phyloP scores from a whole-genome alignment of 2,888 invertebrate species.

The Idaea aversata region DNA sequence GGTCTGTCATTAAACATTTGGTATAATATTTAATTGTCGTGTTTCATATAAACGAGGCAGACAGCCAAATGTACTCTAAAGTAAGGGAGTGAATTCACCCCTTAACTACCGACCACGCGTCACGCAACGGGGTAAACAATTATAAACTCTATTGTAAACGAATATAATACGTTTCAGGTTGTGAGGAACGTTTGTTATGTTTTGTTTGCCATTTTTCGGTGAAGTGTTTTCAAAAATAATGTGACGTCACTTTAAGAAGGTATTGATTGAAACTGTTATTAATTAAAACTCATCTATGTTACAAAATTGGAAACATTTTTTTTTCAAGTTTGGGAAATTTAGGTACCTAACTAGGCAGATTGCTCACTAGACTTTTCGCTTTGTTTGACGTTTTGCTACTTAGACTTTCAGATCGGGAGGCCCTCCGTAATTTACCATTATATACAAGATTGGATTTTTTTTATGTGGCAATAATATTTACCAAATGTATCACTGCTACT shows the following conservation, averaged over 20 bases:
- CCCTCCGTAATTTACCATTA: too few relatives aligned
- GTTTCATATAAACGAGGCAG: not conserved
- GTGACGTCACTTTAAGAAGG: not conserved
- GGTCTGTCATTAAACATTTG: not conserved
- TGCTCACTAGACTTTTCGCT: too few relatives aligned
- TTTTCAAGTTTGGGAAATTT: too few relatives aligned
- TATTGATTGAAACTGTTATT: not conserved
- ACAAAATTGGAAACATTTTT: too few relatives aligned
- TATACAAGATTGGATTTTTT: too few relatives aligned
- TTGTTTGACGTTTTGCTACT: too few relatives aligned
- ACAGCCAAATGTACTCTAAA: not conserved
- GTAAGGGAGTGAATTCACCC: not conserved
- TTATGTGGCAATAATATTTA: too few relatives aligned
- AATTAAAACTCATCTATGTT: not conserved
- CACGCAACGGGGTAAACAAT: not conserved
- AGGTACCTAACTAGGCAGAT: too few relatives aligned
- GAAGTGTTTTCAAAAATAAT: not conserved
- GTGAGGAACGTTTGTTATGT: not conserved
- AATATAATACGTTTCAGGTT: not conserved
- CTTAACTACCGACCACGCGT: not conserved
- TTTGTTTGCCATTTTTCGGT: not conserved
- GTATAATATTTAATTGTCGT: constrained; percentile 6
- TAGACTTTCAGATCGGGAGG: too few relatives aligned
- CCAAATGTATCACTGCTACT: too few relatives aligned
- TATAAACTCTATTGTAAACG: not conserved